These are phyloP conservation scores for Eospalax fontanierii DNA, from an alignment of 2,797 vertebrate genomes.

Conservation along the genomic window DNA sequence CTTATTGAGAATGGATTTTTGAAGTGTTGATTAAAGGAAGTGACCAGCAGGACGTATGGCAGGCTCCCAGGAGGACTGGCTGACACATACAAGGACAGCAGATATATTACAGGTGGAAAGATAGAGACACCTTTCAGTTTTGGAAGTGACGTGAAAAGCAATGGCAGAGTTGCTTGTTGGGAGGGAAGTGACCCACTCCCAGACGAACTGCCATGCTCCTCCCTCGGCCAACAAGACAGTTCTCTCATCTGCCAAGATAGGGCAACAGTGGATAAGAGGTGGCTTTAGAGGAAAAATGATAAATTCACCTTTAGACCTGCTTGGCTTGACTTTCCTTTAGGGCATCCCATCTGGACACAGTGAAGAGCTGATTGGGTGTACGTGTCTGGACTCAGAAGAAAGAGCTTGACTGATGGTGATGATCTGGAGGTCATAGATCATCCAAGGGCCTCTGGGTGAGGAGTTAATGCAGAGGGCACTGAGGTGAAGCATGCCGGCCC, in stretches of 20 bases:
- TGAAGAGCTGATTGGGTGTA: background rate
- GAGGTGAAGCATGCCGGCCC: background rate
- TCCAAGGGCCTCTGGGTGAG: background rate
- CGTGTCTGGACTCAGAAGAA: background rate
- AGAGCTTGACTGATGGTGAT: background rate
- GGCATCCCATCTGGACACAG: background rate
- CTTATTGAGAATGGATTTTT: background rate
- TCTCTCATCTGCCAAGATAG: background rate
- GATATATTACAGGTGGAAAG: background rate
- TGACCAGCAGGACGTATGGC: background rate
- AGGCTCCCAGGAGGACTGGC: background rate
- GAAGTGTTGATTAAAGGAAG: background rate
- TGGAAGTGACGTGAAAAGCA: background rate
- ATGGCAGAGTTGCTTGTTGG: background rate
- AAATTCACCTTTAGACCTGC: constrained; percentile 17
- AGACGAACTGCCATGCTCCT: background rate
- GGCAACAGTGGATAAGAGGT: background rate
- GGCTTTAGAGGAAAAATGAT: background rate
- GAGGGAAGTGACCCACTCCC: background rate
- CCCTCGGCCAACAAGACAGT: background rate
- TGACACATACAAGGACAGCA: background rate
- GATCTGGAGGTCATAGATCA: background rate
- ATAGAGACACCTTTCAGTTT: background rate
- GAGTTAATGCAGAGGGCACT: background rate
- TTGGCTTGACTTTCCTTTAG: constrained; percentile 23